Evolutionary conservation across 2,797 vertebrate species (phyloP).

Genomic region (Hydrocynus forskahlii): DNA sequence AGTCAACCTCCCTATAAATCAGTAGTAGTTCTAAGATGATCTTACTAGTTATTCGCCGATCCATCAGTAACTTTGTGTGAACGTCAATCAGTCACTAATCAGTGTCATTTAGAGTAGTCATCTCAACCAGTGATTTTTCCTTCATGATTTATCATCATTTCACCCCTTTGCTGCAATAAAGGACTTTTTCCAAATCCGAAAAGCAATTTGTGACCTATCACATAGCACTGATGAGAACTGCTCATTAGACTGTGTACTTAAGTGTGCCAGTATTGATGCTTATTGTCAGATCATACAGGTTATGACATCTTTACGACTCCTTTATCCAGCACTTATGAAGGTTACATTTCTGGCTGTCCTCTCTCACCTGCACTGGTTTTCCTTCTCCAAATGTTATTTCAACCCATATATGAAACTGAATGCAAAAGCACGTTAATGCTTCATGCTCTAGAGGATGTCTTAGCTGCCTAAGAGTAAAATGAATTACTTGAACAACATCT

Average conservation of each 20-base stretch:
- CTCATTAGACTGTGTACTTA: background rate
- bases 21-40: constrained; percentile 1
- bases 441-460: background rate
- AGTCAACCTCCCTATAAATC: background rate
- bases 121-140: background rate
- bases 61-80: background rate
- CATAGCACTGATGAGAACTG: background rate
- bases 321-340: background rate
- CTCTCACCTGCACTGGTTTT: background rate
- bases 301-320: background rate
- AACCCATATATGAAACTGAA: background rate
- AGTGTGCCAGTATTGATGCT: background rate
- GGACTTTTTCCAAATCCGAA: background rate
- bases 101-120: background rate
- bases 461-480: background rate
- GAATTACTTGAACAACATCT: background rate
- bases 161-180: background rate
- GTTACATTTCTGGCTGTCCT: background rate
- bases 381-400: background rate
- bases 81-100: constrained; percentile 14
- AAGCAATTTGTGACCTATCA: background rate
- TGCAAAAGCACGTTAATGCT: background rate
- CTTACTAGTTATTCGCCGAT: background rate
- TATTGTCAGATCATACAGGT: background rate
- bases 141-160: background rate